Conservation (phyloP, 2,113 vertebrate species). For the Leucoraja erinaceus region DNA sequence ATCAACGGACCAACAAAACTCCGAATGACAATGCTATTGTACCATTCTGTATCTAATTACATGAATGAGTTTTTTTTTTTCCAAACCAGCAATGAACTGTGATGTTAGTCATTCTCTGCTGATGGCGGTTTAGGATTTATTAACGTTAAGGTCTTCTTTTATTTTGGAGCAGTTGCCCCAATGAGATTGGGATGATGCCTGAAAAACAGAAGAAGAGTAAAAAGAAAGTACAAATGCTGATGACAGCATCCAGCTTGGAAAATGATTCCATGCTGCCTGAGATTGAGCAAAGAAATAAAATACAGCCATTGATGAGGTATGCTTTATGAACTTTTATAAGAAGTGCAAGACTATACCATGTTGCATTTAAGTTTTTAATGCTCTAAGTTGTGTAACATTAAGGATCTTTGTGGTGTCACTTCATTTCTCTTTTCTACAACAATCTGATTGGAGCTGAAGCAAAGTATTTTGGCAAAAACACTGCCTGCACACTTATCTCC, state of each 20-base stretch:
- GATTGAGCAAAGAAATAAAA: constrained; percentile 48
- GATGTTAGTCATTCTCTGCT: too few species aligned
- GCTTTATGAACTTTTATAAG: neutral
- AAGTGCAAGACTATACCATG: neutral
- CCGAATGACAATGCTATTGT: neutral
- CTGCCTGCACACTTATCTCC: too few species aligned
- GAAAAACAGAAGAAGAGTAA: constrained; percentile 51
- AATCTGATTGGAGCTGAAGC: neutral
- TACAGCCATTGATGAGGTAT: constrained; percentile 43
- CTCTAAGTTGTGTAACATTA: neutral
- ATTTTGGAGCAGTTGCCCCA: neutral
- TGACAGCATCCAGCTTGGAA: constrained; percentile 67
- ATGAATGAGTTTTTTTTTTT: neutral
- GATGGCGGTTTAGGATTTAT: neutral
- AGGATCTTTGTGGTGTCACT: neutral
- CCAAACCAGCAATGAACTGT: neutral
- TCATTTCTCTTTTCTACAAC: neutral
- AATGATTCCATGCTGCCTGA: constrained; percentile 49
- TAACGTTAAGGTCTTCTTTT: neutral
- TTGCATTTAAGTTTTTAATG: neutral
- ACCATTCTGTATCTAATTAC: neutral
- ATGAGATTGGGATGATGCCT: constrained; percentile 37
- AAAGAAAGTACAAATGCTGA: constrained; percentile 48
- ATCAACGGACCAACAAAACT: neutral
- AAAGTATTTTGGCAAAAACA: too few species aligned